phyloP scores from a whole-genome alignment of 2,113 vertebrate species.

The Anarhynchus alexandrinus region DNA sequence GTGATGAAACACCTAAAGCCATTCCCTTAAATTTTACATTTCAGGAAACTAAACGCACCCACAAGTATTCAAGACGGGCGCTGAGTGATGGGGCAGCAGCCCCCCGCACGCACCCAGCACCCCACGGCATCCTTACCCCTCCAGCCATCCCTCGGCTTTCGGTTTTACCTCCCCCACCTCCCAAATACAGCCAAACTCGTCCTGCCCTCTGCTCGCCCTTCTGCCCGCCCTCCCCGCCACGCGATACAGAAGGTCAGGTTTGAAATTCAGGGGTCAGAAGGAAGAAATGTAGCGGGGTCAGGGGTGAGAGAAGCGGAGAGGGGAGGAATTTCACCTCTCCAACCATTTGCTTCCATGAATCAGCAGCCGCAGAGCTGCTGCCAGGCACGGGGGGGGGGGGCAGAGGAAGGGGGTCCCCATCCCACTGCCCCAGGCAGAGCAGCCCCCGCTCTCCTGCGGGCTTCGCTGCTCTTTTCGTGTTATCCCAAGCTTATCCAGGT shows the following conservation, averaged over 20 bases:
- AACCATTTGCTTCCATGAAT: not conserved
- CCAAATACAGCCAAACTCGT: not conserved
- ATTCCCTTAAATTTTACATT: not conserved
- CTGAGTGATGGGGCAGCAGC: not conserved
- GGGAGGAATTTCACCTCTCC: conserved; percentile 28
- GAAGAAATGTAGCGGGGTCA: conserved; percentile 58
- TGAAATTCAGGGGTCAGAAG: conserved; percentile 61
- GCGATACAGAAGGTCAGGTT: not conserved
- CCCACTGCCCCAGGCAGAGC: not conserved
- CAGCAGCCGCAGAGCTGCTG: not conserved
- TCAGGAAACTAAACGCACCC: not conserved
- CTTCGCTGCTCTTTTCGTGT: not conserved
- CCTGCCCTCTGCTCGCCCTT: not conserved
- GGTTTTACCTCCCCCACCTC: not conserved
- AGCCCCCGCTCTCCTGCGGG: not conserved
- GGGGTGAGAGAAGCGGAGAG: conserved; percentile 23
- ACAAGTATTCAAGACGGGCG: accelerated
- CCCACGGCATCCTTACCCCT: not conserved
- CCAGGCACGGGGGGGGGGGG: not conserved
- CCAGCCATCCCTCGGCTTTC: not conserved
- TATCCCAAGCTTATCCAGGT: not conserved
- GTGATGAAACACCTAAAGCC: not conserved
- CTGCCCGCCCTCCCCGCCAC: not conserved
- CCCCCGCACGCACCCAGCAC: not conserved
- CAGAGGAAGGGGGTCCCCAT: not conserved